These are phyloP conservation scores for Dysidea cf. avara DNA, from an alignment of 37 sponge, comb jelly and placozoan genomes.

Conservation along the genomic window DNA sequence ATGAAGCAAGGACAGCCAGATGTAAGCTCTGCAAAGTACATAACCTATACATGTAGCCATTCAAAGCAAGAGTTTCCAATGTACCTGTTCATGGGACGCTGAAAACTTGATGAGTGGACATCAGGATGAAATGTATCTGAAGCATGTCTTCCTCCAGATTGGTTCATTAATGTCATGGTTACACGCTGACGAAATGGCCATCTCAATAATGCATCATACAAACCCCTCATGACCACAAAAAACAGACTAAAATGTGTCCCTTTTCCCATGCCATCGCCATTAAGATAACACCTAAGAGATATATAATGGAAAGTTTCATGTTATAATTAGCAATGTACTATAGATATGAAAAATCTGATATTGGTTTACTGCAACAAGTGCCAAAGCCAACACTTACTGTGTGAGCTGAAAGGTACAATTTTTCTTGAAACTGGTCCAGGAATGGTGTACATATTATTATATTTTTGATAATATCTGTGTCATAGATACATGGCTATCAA, in stretches of 20 bases:
- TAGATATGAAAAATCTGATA: too few relatives aligned
- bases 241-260: slow-evolving; percentile 67
- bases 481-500: too few relatives aligned
- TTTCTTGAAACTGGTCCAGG: too few relatives aligned
- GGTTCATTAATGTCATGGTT: slow-evolving; percentile 63
- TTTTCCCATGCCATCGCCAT: slow-evolving; percentile 77
- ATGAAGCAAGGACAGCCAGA: slow-evolving; percentile 75
- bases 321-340: too few relatives aligned
- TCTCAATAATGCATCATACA: slow-evolving; percentile 56
- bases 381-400: too few relatives aligned
- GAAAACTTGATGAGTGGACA: slow-evolving; percentile 58
- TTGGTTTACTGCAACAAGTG: too few relatives aligned
- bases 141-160: slow-evolving; percentile 42
- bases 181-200: slow-evolving; percentile 83
- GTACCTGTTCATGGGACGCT: slow-evolving; percentile 53
- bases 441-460: too few relatives aligned
- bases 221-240: slow-evolving; percentile 76
- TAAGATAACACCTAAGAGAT: slow-evolving; percentile 65
- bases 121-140: slow-evolving; percentile 69
- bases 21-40: slow-evolving; percentile 55
- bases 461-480: too few relatives aligned
- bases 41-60: too few relatives aligned
- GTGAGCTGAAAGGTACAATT: too few relatives aligned
- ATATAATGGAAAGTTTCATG: too few relatives aligned
- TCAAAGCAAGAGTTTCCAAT: too few relatives aligned